Conservation (phyloP, 2,888 invertebrate genomes). For the Balanococcus diminutus region DNA sequence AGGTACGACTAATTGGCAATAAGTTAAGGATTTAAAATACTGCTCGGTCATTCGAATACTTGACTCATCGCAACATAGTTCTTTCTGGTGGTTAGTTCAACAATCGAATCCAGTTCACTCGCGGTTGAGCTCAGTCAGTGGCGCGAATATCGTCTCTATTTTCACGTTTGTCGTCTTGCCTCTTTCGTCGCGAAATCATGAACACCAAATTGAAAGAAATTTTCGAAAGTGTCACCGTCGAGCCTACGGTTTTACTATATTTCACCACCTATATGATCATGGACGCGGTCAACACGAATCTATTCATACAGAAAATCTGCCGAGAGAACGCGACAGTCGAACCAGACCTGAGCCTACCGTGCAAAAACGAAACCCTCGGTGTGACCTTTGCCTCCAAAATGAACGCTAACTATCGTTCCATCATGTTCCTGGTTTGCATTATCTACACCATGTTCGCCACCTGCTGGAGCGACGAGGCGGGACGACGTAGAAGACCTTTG, state of each 20-base stretch:
- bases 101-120: neutral
- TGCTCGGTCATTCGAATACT: neutral
- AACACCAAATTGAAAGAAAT: neutral
- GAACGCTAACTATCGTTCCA: neutral
- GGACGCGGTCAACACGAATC: conserved; percentile 21
- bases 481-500: conserved; percentile 56
- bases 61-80: neutral
- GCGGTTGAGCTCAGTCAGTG: neutral
- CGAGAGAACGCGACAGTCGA: conserved; percentile 7
- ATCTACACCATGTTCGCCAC: conserved; percentile 4
- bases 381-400: neutral
- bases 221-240: neutral
- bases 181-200: neutral
- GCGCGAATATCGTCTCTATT: neutral
- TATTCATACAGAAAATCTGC: conserved; percentile 37
- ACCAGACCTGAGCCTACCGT: conserved; percentile 26
- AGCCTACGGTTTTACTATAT: conserved; percentile 32
- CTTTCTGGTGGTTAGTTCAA: neutral
- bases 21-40: neutral
- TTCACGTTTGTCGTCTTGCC: neutral
- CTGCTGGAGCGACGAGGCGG: conserved; percentile 38
- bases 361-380: neutral
- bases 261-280: neutral
- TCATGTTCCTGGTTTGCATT: neutral
- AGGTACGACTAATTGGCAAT: too few species aligned